phyloP scores from a whole-genome alignment of 1,140 invertebrate genomes.

The Trachymyrmex cornetzi region DNA sequence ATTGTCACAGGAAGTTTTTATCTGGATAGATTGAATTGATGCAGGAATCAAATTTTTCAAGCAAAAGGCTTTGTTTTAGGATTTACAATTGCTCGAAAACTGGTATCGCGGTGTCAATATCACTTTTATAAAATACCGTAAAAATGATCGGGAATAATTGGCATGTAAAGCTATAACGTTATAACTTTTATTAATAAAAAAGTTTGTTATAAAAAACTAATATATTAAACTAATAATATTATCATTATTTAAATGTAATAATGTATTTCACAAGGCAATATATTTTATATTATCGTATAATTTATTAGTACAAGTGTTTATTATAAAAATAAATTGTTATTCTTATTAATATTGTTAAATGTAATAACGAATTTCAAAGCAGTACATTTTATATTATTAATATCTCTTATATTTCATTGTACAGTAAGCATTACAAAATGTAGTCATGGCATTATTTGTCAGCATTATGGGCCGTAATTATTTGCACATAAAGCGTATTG shows the following conservation, averaged over 20 bases:
- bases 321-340: neutral
- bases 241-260: constrained; percentile 17
- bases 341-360: neutral
- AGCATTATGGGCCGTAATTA: constrained; percentile 32
- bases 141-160: neutral
- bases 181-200: neutral
- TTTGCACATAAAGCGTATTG: constrained; percentile 54
- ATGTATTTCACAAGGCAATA: neutral
- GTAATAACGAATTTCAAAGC: constrained; percentile 28
- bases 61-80: neutral
- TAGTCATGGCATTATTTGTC: constrained; percentile 20
- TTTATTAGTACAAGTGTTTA: neutral
- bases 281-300: neutral
- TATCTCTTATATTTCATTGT: constrained; percentile 5
- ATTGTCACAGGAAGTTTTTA: constrained; percentile 17
- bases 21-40: neutral
- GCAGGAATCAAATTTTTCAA: neutral
- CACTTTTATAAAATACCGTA: neutral
- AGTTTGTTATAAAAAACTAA: neutral
- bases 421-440: constrained; percentile 28
- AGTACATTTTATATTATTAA: neutral
- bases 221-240: neutral
- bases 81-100: constrained; percentile 18
- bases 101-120: neutral
- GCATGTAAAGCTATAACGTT: neutral